phyloP scores from a whole-genome alignment of 2,888 invertebrate species.

The Chromoteleia sp. region DNA sequence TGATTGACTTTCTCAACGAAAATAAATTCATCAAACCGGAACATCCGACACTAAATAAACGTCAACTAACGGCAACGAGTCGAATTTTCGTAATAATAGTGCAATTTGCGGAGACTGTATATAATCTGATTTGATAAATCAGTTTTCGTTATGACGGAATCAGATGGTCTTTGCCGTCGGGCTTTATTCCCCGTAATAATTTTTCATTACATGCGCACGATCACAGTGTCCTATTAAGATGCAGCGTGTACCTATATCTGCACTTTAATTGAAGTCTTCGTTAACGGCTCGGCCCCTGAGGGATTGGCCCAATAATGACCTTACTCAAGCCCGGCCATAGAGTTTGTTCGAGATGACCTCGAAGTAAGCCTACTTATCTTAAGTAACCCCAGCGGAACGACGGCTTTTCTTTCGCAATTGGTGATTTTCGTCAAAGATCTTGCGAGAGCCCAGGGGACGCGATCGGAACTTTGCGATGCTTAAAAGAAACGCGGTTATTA shows the following conservation, averaged over 20 bases:
- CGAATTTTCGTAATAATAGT: slow-evolving; percentile 47
- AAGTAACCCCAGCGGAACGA: slow-evolving; percentile 57
- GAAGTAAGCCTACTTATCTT: slow-evolving; percentile 72
- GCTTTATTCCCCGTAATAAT: slow-evolving; percentile 36
- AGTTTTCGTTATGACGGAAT: slow-evolving; percentile 37
- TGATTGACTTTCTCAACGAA: slow-evolving; percentile 46
- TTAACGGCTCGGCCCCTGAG: slow-evolving; percentile 69
- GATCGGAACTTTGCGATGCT: slow-evolving; percentile 9
- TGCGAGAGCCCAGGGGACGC: neutral
- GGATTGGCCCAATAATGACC: slow-evolving; percentile 74
- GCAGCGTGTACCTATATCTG: slow-evolving; percentile 22
- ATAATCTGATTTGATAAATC: slow-evolving; percentile 54
- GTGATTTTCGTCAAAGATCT: slow-evolving; percentile 32
- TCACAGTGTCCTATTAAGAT: slow-evolving; percentile 40
- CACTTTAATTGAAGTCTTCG: slow-evolving; percentile 42
- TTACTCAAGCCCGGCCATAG: slow-evolving; percentile 52
- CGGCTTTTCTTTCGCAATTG: slow-evolving; percentile 22
- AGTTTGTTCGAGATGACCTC: slow-evolving; percentile 72
- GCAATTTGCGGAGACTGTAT: slow-evolving; percentile 31
- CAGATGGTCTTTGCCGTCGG: slow-evolving; percentile 35
- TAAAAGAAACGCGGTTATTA: slow-evolving; percentile 37
- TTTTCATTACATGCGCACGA: slow-evolving; percentile 42
- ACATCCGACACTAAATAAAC: slow-evolving; percentile 31
- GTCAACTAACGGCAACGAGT: slow-evolving; percentile 42
- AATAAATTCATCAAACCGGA: slow-evolving; percentile 38